Base-by-base conservation (phyloP, 2,888 invertebrate species). In the Quadroppia sp. region DNA sequence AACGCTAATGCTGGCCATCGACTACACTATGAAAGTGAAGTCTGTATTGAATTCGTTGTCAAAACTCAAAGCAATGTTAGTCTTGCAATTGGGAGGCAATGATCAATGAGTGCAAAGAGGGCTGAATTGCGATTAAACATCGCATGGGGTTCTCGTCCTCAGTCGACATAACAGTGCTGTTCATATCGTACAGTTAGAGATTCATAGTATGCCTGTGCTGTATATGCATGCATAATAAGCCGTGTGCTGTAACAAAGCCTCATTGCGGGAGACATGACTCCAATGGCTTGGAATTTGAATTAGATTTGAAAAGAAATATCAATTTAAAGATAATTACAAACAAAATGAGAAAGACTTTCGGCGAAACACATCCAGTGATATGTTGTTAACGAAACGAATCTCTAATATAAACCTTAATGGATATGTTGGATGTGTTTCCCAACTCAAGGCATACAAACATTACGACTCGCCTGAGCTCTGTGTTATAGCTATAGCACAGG, bases 71-170 rank as follows among this genome's bases (percentile, higher is more conserved):
- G 20, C 56, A 56, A 61, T 32, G 61, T 17, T 61, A 56, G 56
- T 56, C 20, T 56, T 23, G 56, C 56, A 56, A 56, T 56, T 23
- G 56, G 56, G 28, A 28, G 56, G 45, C 9, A 17, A 61, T 61
- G 61, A 61, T 61, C 61, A 61, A 61, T 61, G 61, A 61, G 61
- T 17, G 28, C 9, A 15, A 30, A 30, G 30, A 61, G 30, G n/a
- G 30, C 50, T 32, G 61, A 32, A 32, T 61, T 30, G 32, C 61
- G 61, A 61, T 61, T 61, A 61, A 61, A 61, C 61, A 61, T 61
- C 15, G 61, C 61, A 61, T 61, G 61, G 32, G 61, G 61, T 61
- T 11, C 30, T 61, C 61, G 32, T 30, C 32, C 3, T 6, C 32
- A 30, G 7, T 13, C 30, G 17, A 32, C 17, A 30, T 32, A 61